phyloP scores from a whole-genome alignment of 2,797 vertebrate genomes.

The Macropodus opercularis region DNA sequence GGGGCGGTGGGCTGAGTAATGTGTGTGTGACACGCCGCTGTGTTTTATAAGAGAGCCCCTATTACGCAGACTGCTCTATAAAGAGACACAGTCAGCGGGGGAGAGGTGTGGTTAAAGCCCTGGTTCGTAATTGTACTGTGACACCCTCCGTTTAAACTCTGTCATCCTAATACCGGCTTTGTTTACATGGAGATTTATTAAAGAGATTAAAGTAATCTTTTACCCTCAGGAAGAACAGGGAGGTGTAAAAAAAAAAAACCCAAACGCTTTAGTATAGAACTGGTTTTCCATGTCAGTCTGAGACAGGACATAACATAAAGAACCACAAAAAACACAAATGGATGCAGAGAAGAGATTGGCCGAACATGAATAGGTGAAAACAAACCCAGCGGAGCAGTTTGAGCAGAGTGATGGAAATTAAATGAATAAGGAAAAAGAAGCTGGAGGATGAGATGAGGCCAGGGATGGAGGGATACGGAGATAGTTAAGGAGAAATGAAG shows the following conservation, averaged over 20 bases:
- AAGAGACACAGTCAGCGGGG: conserved; percentile 63
- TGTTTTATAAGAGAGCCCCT: conserved; percentile 76
- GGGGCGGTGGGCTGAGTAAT: conserved; percentile 77
- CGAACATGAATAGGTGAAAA: background rate
- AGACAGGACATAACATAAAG: conserved; percentile 5
- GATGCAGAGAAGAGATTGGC: background rate
- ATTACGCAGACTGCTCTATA: conserved; percentile 72
- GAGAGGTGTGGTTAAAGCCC: conserved; percentile 64
- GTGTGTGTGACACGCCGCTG: conserved; percentile 68
- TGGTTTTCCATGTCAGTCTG: conserved; percentile 3
- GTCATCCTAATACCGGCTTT: conserved; percentile 32
- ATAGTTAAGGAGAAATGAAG: conserved; percentile 66
- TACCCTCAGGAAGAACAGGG: background rate
- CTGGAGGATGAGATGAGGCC: conserved; percentile 56
- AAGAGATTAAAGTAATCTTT: conserved; percentile 8
- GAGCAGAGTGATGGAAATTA: conserved; percentile 19
- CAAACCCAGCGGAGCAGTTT: conserved; percentile 11
- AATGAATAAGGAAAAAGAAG: conserved; percentile 42
- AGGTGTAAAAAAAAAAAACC: too few relatives aligned
- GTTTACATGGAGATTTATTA: conserved; percentile 52
- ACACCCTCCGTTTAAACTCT: conserved; percentile 50
- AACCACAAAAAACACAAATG: background rate
- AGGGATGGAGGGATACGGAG: conserved; percentile 64
- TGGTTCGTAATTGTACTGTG: conserved; percentile 52
- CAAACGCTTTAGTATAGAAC: background rate